Evolutionary conservation across 37 sponge, comb jelly and placozoan species (phyloP), one percentile per base, ranked within the genome.

Genomic region (Diacarnus erythraeanus): DNA sequence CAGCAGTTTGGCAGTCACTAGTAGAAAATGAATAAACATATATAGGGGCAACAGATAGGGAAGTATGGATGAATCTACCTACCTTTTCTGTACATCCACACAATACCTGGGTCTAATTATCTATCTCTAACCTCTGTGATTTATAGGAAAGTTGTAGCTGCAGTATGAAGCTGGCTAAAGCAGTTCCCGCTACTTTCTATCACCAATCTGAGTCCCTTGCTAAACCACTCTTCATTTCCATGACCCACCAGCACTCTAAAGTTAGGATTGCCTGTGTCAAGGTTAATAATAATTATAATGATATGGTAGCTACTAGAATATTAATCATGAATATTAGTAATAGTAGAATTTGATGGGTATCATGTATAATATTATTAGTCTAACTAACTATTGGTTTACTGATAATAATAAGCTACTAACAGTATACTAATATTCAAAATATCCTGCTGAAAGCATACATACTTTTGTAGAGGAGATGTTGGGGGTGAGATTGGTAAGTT

Each of bases 231-330:
- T 82, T 94, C 5, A 69, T 71, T 8, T 90, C 87, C 20, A 82
- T 96, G 78, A 69, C 80, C 36, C 99, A 98, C 80, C 99, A 98
- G 77, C 97, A 91, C 86, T 96, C 93, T 35, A 90, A 88, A 88
- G 97, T 96, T 41, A 71, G 97, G 23, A 56, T 88, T 26, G 87
- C 89, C 23, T 82, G 89, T 60, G 20, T 95, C 37, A 92, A 95
- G 93, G 95, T 95, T 21, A 51, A 57, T 36, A 23, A 2, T 2
- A 26, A n/a, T 20, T 27, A 61, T 23, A 6, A 23, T 27, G 20
- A 6, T 61, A 15, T 61, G 20, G 64, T 23, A 23, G 64, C n/a
- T n/a, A n/a, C n/a, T n/a, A n/a, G n/a, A n/a, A n/a, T n/a, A n/a
- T n/a, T 61, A 61, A 23, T 61, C 64, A 5, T 47, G 51, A 15